These are phyloP conservation scores for Neotoma lepida DNA, from an alignment of 2,113 vertebrate genomes.

Conservation along the genomic window DNA sequence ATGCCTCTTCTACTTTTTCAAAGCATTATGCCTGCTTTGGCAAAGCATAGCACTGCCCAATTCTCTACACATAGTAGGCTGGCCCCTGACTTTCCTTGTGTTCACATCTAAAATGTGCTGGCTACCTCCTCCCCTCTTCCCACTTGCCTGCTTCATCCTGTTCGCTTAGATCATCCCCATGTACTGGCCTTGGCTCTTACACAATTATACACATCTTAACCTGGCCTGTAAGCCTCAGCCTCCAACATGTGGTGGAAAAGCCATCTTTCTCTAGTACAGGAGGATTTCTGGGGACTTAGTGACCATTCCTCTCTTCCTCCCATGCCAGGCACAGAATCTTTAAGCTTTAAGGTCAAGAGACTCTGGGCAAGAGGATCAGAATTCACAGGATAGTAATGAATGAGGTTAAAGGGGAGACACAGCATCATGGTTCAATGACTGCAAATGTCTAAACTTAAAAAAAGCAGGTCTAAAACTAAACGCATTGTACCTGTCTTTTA, in stretches of 20 bases:
- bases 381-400: constrained; percentile 40
- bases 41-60: background rate
- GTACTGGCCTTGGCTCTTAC: background rate
- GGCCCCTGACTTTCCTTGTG: background rate
- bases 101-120: background rate
- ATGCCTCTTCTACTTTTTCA: background rate
- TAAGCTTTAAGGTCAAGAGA: background rate
- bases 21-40: background rate
- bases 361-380: background rate
- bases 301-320: background rate
- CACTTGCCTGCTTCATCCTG: background rate
- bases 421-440: background rate
- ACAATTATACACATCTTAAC: background rate
- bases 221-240: background rate
- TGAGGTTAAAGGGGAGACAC: background rate
- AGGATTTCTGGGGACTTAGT: background rate
- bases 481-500: background rate
- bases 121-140: background rate
- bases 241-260: background rate
- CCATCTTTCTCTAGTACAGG: background rate
- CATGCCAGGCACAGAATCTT: background rate
- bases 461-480: background rate
- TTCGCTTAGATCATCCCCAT: background rate
- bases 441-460: background rate
- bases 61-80: background rate